Base-by-base conservation (phyloP, 1,140 invertebrate genomes). In the Grapholita molesta region DNA sequence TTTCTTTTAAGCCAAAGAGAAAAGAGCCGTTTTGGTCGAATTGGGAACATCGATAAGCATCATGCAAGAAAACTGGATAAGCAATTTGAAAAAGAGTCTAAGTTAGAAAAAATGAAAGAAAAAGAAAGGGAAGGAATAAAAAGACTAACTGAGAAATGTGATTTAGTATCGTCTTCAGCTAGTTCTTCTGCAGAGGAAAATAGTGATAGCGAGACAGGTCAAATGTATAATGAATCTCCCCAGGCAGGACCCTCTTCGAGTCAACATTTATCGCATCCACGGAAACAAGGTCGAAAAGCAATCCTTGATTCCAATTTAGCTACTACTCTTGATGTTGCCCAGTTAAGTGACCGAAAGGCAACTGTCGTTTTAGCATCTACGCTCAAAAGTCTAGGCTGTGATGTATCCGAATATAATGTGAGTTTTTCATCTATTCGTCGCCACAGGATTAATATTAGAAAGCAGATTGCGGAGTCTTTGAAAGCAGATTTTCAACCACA, bases 271-370 rank as follows among this genome's bases (percentile, higher is more conserved):
- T n/a, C n/a, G n/a, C 42, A 25, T 4, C 52, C 65, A 57, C 70
- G 38, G 0, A 68, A 68, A 71, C 66, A 57, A 30, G 61, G 8
- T 12, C 7, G 30, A 72, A 77, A 73, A 23, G 52, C 74, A 38
- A 15, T 81, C 3, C 57, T 79, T 64, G 71, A 73, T 53, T 33
- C 48, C 6, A 68, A 69, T 66, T 68, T 79, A 65, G 25, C 52
- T 65, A 23, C 71, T 25, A 78, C 65, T 33, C 71, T 81, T 28
- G 79, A 81, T 74, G 9, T 72, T 64, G 52, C 77, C 64, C 75
- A 79, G 68, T 65, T 78, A 11, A 75, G 57, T 64, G 74, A 69
- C 69, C 75, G 77, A 66, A 75, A 79, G 70, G 76, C 73, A 8
- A 70, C 71, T 69, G 52, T 68, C 8, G 75, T 79, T 70, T 55